Percentiles rank a stretch among this genome's conserved stretches.
Conservation (phyloP, 2,113 vertebrate species). For the Pyrgilauda ruficollis region DNA sequence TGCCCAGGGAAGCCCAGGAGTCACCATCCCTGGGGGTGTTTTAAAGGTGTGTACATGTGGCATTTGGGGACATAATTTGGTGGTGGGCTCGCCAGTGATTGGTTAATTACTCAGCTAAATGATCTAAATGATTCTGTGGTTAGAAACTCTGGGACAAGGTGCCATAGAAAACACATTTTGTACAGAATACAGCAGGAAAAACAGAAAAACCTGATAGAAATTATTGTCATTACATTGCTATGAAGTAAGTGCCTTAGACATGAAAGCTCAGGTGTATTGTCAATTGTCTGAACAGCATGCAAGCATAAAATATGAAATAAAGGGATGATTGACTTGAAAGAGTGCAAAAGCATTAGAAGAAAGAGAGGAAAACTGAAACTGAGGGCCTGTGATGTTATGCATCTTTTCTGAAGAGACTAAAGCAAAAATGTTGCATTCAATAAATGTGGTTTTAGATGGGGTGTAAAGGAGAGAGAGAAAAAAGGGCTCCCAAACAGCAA, state of each 20-base stretch:
- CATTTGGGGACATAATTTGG: neutral
- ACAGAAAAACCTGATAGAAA: neutral
- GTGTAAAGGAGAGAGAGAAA: neutral
- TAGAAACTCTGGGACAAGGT: neutral
- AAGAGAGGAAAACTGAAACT: neutral
- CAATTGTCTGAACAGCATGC: neutral
- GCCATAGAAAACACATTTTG: neutral
- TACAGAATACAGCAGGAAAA: neutral
- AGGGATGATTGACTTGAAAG: constrained; percentile 19
- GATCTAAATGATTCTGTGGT: neutral
- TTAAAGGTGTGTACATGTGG: neutral
- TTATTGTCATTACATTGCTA: neutral
- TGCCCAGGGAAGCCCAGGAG: neutral
- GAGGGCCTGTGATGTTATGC: neutral
- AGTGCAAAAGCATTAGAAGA: neutral
- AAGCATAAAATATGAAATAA: constrained; percentile 22
- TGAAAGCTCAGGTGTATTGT: constrained; percentile 15
- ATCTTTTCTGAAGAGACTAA: neutral
- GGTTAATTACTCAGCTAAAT: neutral
- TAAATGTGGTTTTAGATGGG: neutral
- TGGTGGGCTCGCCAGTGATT: neutral
- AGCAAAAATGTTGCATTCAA: neutral
- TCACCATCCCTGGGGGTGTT: neutral
- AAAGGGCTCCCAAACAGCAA: neutral
- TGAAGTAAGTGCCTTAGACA: neutral